Conservation (phyloP, 1,140 invertebrate genomes). For the Zaprionus inermis region DNA sequence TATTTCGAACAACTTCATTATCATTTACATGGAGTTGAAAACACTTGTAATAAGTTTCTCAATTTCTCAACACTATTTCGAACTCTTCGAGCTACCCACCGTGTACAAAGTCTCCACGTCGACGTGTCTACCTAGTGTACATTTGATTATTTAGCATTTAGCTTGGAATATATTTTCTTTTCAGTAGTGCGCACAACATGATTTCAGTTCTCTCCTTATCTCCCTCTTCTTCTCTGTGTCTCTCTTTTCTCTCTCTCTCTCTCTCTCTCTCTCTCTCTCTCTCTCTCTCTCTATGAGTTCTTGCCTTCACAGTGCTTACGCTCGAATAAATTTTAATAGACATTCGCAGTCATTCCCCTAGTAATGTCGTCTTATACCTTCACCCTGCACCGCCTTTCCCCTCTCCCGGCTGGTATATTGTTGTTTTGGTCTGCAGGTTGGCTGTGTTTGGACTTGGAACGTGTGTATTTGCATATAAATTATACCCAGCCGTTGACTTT, state of each 20-base stretch:
- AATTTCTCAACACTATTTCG: background rate
- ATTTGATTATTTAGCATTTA: constrained; percentile 81
- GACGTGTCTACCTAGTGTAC: constrained; percentile 56
- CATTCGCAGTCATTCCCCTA: constrained; percentile 64
- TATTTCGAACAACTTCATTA: no score
- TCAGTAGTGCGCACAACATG: constrained; percentile 73
- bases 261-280: background rate
- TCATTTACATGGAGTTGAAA: no score
- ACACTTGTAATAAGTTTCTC: no score
- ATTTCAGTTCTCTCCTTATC: constrained; percentile 72
- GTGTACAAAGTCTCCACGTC: constrained; percentile 21
- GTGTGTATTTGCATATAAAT: constrained; percentile 82
- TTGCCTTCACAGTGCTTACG: constrained; percentile 71
- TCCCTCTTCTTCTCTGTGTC: no score
- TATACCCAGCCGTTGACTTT: constrained; percentile 80
- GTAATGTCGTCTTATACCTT: constrained; percentile 2
- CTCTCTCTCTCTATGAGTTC: constrained; percentile 23
- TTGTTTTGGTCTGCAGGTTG: constrained; percentile 50
- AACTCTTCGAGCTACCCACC: constrained; percentile 25
- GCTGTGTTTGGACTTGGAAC: constrained; percentile 64
- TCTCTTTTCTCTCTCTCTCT: background rate
- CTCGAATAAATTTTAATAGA: constrained; percentile 82
- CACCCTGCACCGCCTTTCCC: background rate
- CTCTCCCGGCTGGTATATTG: constrained; percentile 33
- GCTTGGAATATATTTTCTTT: constrained; percentile 76